Conservation (phyloP, 2,113 vertebrate species). For the Aepyceros melampus region DNA sequence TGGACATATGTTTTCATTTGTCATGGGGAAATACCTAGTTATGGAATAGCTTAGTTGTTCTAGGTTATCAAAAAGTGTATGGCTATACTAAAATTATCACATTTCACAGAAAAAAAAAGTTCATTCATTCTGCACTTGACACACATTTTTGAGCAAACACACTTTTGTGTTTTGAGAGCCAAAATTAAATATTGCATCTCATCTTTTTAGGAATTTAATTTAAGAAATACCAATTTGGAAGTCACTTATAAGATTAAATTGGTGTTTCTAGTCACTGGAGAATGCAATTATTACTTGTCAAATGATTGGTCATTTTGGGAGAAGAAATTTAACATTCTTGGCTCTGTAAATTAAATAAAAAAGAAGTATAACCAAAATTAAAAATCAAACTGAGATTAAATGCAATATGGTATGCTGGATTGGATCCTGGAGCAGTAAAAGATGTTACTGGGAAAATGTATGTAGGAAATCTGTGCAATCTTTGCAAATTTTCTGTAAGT, state of each 20-base stretch:
- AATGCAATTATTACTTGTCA: conserved; percentile 22
- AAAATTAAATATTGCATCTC: conserved; percentile 23
- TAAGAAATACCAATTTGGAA: conserved; percentile 24
- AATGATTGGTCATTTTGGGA: neutral
- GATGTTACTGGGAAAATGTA: neutral
- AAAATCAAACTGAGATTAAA: conserved; percentile 3
- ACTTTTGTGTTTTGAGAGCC: neutral
- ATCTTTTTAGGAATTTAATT: conserved; percentile 42
- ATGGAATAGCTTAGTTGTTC: neutral
- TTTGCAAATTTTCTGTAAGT: neutral
- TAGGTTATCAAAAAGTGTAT: neutral
- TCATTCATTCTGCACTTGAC: neutral
- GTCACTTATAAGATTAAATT: neutral
- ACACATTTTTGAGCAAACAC: conserved; percentile 12
- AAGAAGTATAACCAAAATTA: neutral
- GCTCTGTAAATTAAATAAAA: conserved; percentile 23
- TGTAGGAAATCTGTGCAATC: neutral
- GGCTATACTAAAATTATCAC: neutral
- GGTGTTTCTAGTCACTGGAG: neutral
- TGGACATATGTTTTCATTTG: neutral
- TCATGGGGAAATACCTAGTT: neutral
- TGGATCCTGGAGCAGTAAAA: neutral
- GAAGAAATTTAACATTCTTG: neutral
- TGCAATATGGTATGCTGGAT: neutral
- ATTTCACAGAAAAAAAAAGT: neutral